Evolutionary conservation across 2,797 vertebrate genomes (phyloP), one percentile per base, ranked within the genome.

Genomic region (Liparis tanakae): DNA sequence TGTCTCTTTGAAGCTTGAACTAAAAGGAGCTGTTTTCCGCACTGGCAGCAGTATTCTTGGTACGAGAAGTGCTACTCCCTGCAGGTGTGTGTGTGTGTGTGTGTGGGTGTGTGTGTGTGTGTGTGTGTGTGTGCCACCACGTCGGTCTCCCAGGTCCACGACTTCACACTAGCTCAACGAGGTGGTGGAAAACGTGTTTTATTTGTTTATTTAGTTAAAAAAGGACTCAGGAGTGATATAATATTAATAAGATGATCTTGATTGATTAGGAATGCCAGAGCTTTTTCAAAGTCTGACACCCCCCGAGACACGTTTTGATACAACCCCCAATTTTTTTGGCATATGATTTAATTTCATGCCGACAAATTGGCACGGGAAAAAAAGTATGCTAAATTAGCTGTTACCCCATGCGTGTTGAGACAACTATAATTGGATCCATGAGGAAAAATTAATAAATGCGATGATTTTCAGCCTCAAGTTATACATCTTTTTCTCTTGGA

Each of bases 1-100:
- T 57, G 12, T 67, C 65, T 81, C 81, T 82, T 76, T 80, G 83
- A 83, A 70, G 82, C 76, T 62, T 62, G 76, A 89, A 84, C 83
- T 83, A 86, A 84, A 30, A 84, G 67, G n/a, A 85, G 30, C 66
- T 34, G 80, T 67, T 79, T 80, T 82, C 71, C 83, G 77, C 79
- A 71, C 67, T 67, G 71, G 71, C 68, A 72, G 72, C 46, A 81
- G 33, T 66, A 61, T 65, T 85, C 70, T 84, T 60, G 39, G 54
- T 68, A 12, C 72, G 59, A 36, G 71, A 30, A 74, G 71, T 61
- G 72, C 34, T 48, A 51, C 13, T 5, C 82, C 82, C 85, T 78
- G 80, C 72, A 80, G 84, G 73, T 86, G 75, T 76, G 25, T 30
- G 25, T 30, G 25, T 30, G 25, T 30, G 25, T 30, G 25, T 30